Base-by-base conservation (phyloP, 2,797 vertebrate species). In the Cyprinodon diabolis region DNA sequence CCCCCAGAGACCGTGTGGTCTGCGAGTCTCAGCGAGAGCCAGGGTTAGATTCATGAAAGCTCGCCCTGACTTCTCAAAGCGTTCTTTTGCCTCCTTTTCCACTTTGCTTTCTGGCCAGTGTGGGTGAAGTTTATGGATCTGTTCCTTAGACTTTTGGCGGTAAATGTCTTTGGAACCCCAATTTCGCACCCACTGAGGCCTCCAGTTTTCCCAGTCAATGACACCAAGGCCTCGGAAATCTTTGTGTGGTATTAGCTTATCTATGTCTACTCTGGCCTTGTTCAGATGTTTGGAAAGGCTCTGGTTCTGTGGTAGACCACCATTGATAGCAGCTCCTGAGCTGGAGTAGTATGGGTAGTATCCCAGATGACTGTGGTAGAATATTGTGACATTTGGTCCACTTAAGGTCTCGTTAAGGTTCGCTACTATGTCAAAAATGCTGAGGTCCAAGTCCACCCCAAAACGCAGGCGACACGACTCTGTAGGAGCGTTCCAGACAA, bases 131-230 rank as follows among this genome's bases (percentile, higher is more conserved):
- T 87, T 92, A 76, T 92, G 94, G 47, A 96, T 95, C 58, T 96
- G 93, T 69, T 96, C 94, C 17, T 96, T 94, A 9, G 96, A 97
- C 68, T 95, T 94, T 74, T 95, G 95, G 71, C 95, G 95, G 76
- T 97, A 98, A 78, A 97, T 95, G 63, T 93, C 91, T 89, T 97
- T 97, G 43, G 87, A 90, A 10, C 96, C 96, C 97, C 96, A 97
- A 76, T 98, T 99, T 78, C 96, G 93, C 1, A 96, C 95, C 96
- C 97, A 98, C 77, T 97, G 96, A 0, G 96, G 96, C 55, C 96
- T 95, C 96, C 96, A 98, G 88, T 95, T 96, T 92, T 98, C 96
- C 96, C 97, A 97, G 85, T 97, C 96, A 40, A 98, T 97, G 71
- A 98, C 93, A 1, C 92, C 96, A 76, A 98, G 93, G 13, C 95